Base-by-base conservation (phyloP, 2,888 invertebrate genomes). In the Thera britannica region DNA sequence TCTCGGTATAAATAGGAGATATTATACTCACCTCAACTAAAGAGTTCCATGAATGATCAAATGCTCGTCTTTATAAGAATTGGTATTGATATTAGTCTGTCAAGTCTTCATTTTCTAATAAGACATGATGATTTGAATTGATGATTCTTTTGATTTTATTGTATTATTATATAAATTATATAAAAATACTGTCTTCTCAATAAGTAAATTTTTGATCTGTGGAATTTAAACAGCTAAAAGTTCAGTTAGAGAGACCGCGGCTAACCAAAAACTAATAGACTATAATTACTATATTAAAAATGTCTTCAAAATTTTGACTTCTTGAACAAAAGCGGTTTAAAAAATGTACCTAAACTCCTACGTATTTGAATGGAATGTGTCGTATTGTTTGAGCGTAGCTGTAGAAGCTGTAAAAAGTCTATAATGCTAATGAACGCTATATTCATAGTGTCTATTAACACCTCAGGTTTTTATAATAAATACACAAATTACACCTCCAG, bases 41-140 rank as follows among this genome's bases (percentile, higher is more conserved):
- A 44, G 46, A 67, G 58, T 58, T 44, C 62, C 41, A 65, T 65
- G 71, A 65, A 68, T 58, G 44, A 49, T 36, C 46, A 38, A 65
- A 68, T 58, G 44, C 49, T 36, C 46, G 44, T 61, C 44, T 60
- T 65, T 46, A 59, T 62, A 59, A 59, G 36, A 62, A 57, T 57
- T n/a, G 65, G 62, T 68, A 58, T n/a, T 57, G 46, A 49, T 12
- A 67, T 60, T 49, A 34, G 36, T 65, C 61, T 65, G 61, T 68
- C 49, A 58, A 58, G 41, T 61, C 34, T 68, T 60, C 8, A 52
- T 12, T n/a, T 41, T 56, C 11, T 4, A 38, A 3, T 38, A 38
- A 38, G 3, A 23, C 23, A 23, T 23, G 23, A 38, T 38, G 41
- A 41, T 7, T 41, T 41, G 5, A 0, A 2, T 4, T 41, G 7